Conservation (phyloP, 2,113 vertebrate species). For the Galeopterus variegatus region DNA sequence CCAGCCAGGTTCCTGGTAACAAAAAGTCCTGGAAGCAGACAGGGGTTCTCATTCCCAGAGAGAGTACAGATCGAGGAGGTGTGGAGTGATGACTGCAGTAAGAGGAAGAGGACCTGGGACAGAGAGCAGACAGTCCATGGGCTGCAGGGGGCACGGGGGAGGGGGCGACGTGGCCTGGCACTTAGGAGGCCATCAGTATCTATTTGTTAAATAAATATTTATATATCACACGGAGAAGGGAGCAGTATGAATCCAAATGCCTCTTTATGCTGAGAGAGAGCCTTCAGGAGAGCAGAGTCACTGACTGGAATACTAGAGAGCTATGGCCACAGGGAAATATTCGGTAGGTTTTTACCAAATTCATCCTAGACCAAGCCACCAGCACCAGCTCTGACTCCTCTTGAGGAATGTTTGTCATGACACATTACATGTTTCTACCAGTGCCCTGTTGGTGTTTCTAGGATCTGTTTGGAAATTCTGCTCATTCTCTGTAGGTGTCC, state of each 20-base stretch:
- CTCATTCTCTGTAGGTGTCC: background rate
- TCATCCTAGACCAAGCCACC: background rate
- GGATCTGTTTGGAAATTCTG: constrained; percentile 34
- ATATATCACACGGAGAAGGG: background rate
- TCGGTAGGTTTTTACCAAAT: constrained; percentile 10
- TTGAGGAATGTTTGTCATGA: background rate
- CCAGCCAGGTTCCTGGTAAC: background rate
- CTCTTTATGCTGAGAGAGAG: background rate
- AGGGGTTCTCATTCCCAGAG: background rate
- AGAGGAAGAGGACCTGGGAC: background rate
- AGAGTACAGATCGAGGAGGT: background rate
- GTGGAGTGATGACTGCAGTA: background rate
- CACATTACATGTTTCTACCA: background rate
- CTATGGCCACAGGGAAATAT: background rate
- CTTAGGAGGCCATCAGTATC: background rate
- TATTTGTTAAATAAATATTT: background rate
- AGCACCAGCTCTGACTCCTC: background rate
- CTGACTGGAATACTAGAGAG: background rate
- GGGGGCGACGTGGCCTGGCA: background rate
- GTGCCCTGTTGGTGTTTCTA: background rate
- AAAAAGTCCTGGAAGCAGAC: background rate
- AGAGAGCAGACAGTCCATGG: background rate
- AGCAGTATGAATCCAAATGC: background rate
- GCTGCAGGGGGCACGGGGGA: no score
- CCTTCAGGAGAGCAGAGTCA: background rate